Evolutionary conservation across 2,888 invertebrate genomes (phyloP).

Genomic region (Himalopsyche kuldschensis): DNA sequence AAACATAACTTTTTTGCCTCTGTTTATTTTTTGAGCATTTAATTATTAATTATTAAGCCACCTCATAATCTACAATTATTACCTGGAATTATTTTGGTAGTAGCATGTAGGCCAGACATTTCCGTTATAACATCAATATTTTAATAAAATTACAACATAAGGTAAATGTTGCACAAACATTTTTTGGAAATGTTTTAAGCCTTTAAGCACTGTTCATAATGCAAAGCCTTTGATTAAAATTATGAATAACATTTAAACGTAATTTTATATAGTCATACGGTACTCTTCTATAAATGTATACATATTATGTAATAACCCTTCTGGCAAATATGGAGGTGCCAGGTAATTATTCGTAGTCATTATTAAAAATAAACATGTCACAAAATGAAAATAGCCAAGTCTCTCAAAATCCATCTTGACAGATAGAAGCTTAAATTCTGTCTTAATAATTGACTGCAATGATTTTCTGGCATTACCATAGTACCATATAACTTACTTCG

Average conservation of each 20-base stretch:
- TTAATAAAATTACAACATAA: neutral
- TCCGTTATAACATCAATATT: neutral
- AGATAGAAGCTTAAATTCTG: neutral
- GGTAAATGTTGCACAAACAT: neutral
- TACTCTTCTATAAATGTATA: neutral
- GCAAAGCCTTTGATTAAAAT: slow-evolving; percentile 11
- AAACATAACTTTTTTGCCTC: no score
- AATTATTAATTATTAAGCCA: neutral
- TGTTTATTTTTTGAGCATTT: no score
- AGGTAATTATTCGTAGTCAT: neutral
- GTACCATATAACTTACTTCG: slow-evolving; percentile 2
- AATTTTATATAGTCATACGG: neutral
- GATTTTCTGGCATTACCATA: neutral
- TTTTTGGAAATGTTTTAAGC: slow-evolving; percentile 7
- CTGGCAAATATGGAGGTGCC: neutral
- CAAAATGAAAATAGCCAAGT: neutral
- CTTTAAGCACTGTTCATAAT: slow-evolving; percentile 9
- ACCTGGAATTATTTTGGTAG: neutral
- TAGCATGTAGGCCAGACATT: neutral
- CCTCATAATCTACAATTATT: neutral
- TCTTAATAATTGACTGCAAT: neutral
- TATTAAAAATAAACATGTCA: neutral
- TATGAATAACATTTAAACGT: slow-evolving; percentile 2
- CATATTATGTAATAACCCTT: neutral
- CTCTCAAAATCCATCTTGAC: neutral